These are phyloP conservation scores for Cephus pygmeus DNA, from an alignment of 2,888 invertebrate species.

Conservation along the genomic window DNA sequence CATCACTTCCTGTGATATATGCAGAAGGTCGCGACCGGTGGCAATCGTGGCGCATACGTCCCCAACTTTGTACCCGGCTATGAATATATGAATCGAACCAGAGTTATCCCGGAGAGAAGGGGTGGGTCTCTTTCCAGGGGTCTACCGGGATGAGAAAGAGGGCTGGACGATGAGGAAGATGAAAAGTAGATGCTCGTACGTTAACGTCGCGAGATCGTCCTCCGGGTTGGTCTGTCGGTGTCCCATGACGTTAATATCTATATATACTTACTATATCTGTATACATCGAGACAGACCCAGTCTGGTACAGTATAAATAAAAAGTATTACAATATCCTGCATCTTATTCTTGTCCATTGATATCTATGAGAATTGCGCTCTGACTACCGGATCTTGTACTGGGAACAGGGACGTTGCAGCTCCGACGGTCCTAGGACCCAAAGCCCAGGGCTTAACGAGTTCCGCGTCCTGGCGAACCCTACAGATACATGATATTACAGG, in stretches of 20 bases:
- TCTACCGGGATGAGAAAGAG: not conserved
- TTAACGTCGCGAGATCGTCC: slow-evolving; percentile 46
- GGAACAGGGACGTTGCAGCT: not conserved
- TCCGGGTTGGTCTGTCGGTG: slow-evolving; percentile 28
- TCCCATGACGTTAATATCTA: slow-evolving; percentile 39
- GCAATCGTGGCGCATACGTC: slow-evolving; percentile 56
- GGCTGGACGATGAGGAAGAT: not conserved
- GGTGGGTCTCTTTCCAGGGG: not conserved
- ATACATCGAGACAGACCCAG: too few species aligned
- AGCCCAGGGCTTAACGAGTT: slow-evolving; percentile 62
- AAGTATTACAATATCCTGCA: not conserved
- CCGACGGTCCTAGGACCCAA: slow-evolving; percentile 29
- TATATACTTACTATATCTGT: too few species aligned
- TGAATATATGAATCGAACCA: slow-evolving; percentile 64
- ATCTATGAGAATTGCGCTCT: not conserved
- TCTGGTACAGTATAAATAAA: not conserved
- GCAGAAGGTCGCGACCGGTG: slow-evolving; percentile 60
- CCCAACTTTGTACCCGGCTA: slow-evolving; percentile 37
- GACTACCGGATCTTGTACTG: not conserved
- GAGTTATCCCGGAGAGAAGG: not conserved
- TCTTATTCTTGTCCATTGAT: not conserved
- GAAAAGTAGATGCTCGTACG: slow-evolving; percentile 40
- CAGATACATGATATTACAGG: slow-evolving; percentile 52
- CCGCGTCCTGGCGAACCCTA: slow-evolving; percentile 29
- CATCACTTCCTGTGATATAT: slow-evolving; percentile 64